Evolutionary conservation across 2,888 invertebrate genomes (phyloP), one percentile per base, ranked within the genome.

Genomic region (Apotomis turbidana): DNA sequence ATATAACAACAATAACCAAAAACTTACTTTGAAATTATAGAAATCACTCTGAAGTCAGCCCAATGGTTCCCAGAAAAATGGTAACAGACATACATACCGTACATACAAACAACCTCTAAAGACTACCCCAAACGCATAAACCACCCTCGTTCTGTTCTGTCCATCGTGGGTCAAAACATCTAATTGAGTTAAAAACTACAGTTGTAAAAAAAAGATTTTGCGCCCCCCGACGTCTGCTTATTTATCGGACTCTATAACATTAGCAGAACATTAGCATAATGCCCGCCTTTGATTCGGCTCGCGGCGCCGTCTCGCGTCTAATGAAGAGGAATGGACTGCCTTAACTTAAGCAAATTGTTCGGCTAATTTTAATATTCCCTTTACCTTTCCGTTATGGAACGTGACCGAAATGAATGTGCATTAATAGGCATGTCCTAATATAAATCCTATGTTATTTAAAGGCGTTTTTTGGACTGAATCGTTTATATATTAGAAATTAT

Each of bases 321-420:
- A 76, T 76, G 76, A 76, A 74, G 74, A 76, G 69, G 58, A 76
- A 76, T 76, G 74, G 75, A 71, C 67, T 73, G 55, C 70, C 58
- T 59, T 70, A 63, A 73, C 68, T 74, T 72, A 61, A 61, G 77
- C 82, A 83, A 79, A 83, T 78, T 73, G 78, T 80, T 60, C 83
- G 78, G 12, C 38, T 68, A 74, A 72, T 75, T 70, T 70, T 71
- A 52, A 69, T 68, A 60, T 68, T 68, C 49, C 9, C 49, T 9
- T 49, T 49, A 49, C 49, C 49, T 8, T 49, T 9, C 49, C 49
- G 49, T 38, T n/a, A 58, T 5, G 58, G 38, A 38, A 38, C 58
- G n/a, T 49, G 10, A 10, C 49, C 10, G 8, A 49, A 8, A 49
- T 49, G 49, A 41, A 41, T 9, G 49, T 49, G 49, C 9, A 49